A percentile compares a stretch with the other conserved stretches of the same genome.
phyloP scores from a whole-genome alignment of 2,113 vertebrate species.

The Hoplias malabaricus region DNA sequence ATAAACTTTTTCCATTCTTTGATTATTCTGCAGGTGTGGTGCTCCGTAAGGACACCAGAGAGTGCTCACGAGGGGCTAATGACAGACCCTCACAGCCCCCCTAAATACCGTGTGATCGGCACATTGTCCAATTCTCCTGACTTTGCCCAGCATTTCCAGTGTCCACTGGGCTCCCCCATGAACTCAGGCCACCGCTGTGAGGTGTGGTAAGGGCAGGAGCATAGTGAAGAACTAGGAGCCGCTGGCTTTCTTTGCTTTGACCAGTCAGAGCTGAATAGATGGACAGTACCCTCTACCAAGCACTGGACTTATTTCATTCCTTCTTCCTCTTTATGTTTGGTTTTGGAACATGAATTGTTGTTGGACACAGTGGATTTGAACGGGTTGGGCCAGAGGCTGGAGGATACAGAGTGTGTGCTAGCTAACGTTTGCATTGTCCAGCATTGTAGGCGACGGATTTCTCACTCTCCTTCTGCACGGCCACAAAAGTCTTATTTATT shows the following conservation, averaged over 20 bases:
- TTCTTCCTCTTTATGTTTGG: conserved; percentile 16
- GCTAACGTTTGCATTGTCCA: conserved; percentile 22
- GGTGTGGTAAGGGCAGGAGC: conserved; percentile 83
- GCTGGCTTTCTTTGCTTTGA: conserved; percentile 26
- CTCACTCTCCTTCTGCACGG: conserved; percentile 20
- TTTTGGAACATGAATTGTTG: conserved; percentile 29
- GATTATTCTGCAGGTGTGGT: conserved; percentile 91
- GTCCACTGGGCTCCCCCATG: conserved; percentile 87
- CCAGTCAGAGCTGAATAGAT: conserved; percentile 12
- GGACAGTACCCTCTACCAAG: conserved; percentile 22
- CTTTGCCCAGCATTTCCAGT: conserved; percentile 88
- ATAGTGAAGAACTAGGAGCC: neutral
- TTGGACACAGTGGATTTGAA: conserved; percentile 29
- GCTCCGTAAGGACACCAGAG: conserved; percentile 93
- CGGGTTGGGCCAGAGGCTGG: conserved; percentile 9
- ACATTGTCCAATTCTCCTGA: conserved; percentile 95
- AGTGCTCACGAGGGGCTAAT: conserved; percentile 96
- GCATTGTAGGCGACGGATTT: conserved; percentile 3
- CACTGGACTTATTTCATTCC: conserved; percentile 46
- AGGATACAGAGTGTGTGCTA: conserved; percentile 1
- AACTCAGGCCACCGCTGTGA: conserved; percentile 91
- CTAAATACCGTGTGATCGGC: conserved; percentile 90
- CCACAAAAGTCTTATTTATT: conserved; percentile 53
- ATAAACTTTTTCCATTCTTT: neutral
- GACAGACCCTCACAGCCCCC: conserved; percentile 94